A percentile compares a stretch with the other conserved stretches of the same genome.
These are phyloP conservation scores for Gymnocheta viridis DNA, from an alignment of 2,888 invertebrate genomes.

Conservation along the genomic window DNA sequence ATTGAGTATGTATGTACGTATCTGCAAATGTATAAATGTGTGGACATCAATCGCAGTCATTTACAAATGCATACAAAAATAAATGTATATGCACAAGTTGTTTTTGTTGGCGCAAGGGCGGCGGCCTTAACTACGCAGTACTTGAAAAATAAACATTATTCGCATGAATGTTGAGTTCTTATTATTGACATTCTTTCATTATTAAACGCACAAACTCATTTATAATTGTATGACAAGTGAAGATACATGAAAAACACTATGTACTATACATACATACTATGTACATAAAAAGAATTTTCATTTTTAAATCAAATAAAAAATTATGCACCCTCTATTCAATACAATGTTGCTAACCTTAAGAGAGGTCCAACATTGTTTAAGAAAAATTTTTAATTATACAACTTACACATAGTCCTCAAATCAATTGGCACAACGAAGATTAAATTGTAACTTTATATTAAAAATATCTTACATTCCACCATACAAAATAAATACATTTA, in stretches of 20 bases:
- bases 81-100: conserved; percentile 23
- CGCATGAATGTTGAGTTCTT: conserved; percentile 19
- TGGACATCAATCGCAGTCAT: conserved; percentile 30
- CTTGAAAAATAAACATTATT: conserved; percentile 30
- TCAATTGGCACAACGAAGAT: neutral
- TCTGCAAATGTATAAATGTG: conserved; percentile 13
- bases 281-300: neutral
- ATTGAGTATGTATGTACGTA: neutral
- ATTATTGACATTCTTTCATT: conserved; percentile 33
- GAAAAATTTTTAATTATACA: neutral
- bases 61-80: conserved; percentile 38
- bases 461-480: neutral
- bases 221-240: neutral
- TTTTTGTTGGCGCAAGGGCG: conserved; percentile 50
- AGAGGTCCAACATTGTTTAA: neutral
- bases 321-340: conserved; percentile 3
- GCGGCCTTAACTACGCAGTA: conserved; percentile 52
- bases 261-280: neutral
- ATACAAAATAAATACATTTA: neutral
- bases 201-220: conserved; percentile 1
- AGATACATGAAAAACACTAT: neutral
- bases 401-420: neutral
- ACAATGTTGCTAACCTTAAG: neutral
- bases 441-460: neutral
- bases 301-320: neutral